Percentiles rank a stretch among this genome's conserved stretches.
These are phyloP conservation scores for Drosophila mauritiana DNA, from an alignment of 1,140 invertebrate genomes.

Conservation along the genomic window DNA sequence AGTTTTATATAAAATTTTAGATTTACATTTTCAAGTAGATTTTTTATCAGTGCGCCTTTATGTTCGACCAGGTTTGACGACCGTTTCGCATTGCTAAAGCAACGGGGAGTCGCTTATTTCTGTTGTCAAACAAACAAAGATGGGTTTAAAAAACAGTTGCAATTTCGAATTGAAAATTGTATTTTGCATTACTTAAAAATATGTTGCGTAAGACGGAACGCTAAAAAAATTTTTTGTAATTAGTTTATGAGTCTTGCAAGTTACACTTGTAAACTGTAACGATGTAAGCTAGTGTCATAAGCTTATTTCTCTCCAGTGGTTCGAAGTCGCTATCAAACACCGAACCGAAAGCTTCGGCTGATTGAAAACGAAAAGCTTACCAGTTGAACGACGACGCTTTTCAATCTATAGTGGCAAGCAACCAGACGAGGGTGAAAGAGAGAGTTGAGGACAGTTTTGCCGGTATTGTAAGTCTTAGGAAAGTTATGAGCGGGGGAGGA, in stretches of 20 bases:
- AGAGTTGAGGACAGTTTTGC: conserved; percentile 51
- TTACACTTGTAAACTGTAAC: neutral
- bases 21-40: neutral
- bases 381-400: conserved; percentile 33
- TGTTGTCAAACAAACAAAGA: neutral
- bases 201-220: too few species aligned
- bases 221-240: too few species aligned
- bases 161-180: too few species aligned
- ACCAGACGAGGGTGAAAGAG: conserved; percentile 2
- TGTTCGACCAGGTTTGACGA: neutral
- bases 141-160: neutral
- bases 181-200: too few species aligned
- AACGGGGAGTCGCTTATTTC: neutral
- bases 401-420: conserved; percentile 5
- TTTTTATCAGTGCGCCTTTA: neutral
- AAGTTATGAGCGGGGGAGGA: neutral
- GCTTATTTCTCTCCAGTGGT: neutral
- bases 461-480: conserved; percentile 51
- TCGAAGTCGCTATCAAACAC: conserved; percentile 6
- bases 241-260: too few species aligned
- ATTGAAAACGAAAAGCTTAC: conserved; percentile 46
- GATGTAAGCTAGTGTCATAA: neutral
- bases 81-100: neutral
- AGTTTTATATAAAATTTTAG: neutral
- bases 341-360: conserved; percentile 9